Percentiles rank a stretch among this genome's conserved stretches.
Conservation (phyloP, 2,113 vertebrate species). For the Himantopus leucocephalus region DNA sequence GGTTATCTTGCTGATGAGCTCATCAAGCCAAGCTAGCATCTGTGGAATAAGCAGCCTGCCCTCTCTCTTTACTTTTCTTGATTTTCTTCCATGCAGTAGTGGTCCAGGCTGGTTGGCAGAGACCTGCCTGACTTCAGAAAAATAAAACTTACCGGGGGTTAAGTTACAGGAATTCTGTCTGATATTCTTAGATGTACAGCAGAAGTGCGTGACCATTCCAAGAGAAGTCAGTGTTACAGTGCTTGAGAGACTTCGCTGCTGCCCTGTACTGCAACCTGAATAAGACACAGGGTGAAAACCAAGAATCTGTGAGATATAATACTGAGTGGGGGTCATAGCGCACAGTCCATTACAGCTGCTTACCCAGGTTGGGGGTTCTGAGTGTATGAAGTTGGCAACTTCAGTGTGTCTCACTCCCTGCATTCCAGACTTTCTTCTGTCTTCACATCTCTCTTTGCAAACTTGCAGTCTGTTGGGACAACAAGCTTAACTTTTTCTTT, state of each 20-base stretch:
- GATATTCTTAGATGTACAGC: accelerated
- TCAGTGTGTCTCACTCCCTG: background rate
- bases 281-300: background rate
- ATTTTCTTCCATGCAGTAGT: background rate
- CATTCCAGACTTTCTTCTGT: background rate
- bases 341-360: accelerated
- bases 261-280: background rate
- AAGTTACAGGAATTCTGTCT: background rate
- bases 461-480: background rate
- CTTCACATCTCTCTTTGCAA: background rate
- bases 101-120: background rate
- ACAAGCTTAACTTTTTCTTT: background rate
- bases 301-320: accelerated
- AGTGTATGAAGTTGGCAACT: background rate
- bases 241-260: background rate
- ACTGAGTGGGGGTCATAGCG: background rate
- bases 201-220: background rate
- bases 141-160: background rate
- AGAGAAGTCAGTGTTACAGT: background rate
- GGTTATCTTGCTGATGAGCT: background rate
- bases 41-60: background rate
- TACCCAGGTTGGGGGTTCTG: background rate
- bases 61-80: background rate
- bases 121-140: background rate
- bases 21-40: background rate